phyloP scores from a whole-genome alignment of 1,140 invertebrate species.

The Neomicropteryx cornuta region DNA sequence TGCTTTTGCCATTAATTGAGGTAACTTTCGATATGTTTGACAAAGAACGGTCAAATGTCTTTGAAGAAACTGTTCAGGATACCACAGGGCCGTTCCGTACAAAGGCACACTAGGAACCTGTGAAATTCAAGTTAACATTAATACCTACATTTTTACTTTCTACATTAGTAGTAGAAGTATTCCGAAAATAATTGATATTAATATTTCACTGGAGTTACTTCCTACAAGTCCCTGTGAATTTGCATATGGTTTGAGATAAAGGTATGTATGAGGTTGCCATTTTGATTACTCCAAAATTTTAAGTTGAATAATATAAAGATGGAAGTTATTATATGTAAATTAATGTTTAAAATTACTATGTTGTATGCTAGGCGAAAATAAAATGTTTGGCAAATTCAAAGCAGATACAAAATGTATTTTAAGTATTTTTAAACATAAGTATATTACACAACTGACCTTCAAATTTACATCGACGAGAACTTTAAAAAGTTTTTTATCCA shows the following conservation, averaged over 20 bases:
- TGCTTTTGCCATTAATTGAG: constrained; percentile 38
- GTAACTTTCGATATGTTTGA: constrained; percentile 47
- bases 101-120: constrained; percentile 61
- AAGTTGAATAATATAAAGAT: constrained; percentile 8
- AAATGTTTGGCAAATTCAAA: constrained; percentile 8
- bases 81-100: constrained; percentile 66
- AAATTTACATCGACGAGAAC: constrained; percentile 60
- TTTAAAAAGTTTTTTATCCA: constrained; percentile 70
- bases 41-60: constrained; percentile 46
- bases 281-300: constrained; percentile 8
- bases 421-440: constrained; percentile 1
- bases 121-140: constrained; percentile 16
- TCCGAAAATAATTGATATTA: too few species aligned
- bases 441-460: constrained; percentile 41
- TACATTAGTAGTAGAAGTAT: not conserved
- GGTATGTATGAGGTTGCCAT: too few species aligned
- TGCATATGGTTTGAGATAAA: too few species aligned
- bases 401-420: constrained; percentile 9
- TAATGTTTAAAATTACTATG: constrained; percentile 7
- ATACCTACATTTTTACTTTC: not conserved
- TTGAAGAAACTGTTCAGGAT: constrained; percentile 65
- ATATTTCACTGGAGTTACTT: too few species aligned
- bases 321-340: not conserved
- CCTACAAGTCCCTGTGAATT: too few species aligned
- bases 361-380: constrained; percentile 1